Conservation (phyloP, 1,140 invertebrate species). For the Reticulitermes speratus region DNA sequence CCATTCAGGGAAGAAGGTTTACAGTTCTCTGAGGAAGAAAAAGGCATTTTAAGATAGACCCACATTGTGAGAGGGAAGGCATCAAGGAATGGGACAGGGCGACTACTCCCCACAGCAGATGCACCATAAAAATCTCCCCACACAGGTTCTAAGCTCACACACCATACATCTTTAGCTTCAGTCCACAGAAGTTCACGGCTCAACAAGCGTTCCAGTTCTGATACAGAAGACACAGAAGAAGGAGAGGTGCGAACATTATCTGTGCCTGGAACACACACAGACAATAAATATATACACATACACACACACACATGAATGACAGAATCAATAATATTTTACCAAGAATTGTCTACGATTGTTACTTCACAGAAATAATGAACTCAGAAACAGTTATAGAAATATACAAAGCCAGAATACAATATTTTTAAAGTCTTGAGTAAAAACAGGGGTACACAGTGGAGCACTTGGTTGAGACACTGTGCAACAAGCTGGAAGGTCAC, state of each 20-base stretch:
- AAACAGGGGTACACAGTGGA: too few relatives aligned
- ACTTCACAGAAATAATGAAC: too few relatives aligned
- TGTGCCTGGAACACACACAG: conserved; percentile 40
- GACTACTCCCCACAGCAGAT: conserved; percentile 62
- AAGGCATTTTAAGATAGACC: conserved; percentile 48
- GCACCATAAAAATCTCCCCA: conserved; percentile 90
- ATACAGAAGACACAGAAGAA: conserved; percentile 46
- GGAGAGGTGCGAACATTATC: conserved; percentile 51
- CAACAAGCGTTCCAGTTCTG: conserved; percentile 51
- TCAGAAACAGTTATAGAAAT: too few relatives aligned
- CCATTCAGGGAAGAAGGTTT: not conserved
- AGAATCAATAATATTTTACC: too few relatives aligned
- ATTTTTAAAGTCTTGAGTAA: too few relatives aligned
- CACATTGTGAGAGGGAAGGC: conserved; percentile 86
- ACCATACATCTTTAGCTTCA: conserved; percentile 85
- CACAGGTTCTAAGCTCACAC: conserved; percentile 80
- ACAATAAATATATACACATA: too few relatives aligned
- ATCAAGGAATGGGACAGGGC: conserved; percentile 84
- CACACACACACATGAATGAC: too few relatives aligned
- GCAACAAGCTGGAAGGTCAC: too few relatives aligned
- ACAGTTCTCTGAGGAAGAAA: not conserved
- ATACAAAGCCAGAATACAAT: too few relatives aligned
- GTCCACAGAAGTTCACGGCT: conserved; percentile 74
- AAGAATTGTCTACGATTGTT: too few relatives aligned
- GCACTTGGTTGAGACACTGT: too few relatives aligned